Evolutionary conservation across 1,140 invertebrate genomes (phyloP).

Genomic region (Zaprionus africanus): DNA sequence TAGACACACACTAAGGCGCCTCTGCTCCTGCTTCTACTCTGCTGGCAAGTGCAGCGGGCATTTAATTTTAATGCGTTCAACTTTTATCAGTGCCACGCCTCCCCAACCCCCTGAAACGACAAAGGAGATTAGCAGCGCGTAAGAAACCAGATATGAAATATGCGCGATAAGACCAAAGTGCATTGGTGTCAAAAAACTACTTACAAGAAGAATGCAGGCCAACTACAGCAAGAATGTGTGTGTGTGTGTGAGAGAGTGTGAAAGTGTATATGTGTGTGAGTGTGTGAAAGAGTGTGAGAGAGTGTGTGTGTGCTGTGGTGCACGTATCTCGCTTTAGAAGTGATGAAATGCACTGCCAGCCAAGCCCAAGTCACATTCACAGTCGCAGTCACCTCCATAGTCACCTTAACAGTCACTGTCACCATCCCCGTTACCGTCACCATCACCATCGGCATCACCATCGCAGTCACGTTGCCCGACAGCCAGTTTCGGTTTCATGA

Average conservation of each 20-base stretch:
- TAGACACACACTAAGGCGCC: conserved; percentile 60
- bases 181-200: conserved; percentile 73
- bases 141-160: conserved; percentile 81
- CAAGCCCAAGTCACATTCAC: conserved; percentile 7
- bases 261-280: not conserved
- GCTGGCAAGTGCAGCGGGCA: conserved; percentile 59
- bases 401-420: conserved; percentile 1
- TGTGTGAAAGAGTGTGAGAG: not conserved
- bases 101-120: conserved; percentile 11
- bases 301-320: not conserved
- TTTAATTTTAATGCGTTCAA: conserved; percentile 65
- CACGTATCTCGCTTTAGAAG: conserved; percentile 26
- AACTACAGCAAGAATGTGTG: conserved; percentile 12
- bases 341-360: conserved; percentile 69
- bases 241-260: not conserved
- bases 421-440: not conserved
- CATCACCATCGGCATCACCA: not conserved
- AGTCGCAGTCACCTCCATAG: conserved; percentile 11
- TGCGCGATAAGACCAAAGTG: conserved; percentile 78
- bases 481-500: conserved; percentile 42
- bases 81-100: conserved; percentile 19
- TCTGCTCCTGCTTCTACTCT: not conserved
- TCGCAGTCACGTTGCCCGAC: conserved; percentile 11
- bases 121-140: conserved; percentile 69
- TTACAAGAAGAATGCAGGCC: conserved; percentile 49